These are phyloP conservation scores for Rotaria sp. DNA, from an alignment of 2,888 invertebrate species.

Conservation along the genomic window DNA sequence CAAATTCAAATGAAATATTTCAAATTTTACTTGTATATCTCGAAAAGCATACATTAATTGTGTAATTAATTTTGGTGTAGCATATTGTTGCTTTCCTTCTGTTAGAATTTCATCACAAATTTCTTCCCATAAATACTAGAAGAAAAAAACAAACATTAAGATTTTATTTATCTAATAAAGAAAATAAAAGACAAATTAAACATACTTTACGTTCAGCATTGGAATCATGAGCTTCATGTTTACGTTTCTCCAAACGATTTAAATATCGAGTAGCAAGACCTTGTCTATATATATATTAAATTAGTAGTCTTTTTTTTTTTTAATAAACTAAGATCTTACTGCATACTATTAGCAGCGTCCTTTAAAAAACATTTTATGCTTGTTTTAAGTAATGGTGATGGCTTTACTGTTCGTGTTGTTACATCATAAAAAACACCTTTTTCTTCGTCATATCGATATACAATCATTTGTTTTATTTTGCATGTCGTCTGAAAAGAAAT, in stretches of 20 bases:
- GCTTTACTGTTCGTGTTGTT: neutral
- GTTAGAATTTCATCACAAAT: slow-evolving; percentile 5
- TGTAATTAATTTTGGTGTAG: neutral
- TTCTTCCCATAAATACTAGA: slow-evolving; percentile 11
- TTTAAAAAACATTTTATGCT: neutral
- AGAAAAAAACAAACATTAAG: neutral
- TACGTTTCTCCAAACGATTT: neutral
- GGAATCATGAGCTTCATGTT: neutral
- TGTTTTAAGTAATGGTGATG: neutral
- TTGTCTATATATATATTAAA: neutral
- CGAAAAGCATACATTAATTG: slow-evolving; percentile 23
- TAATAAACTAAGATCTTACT: neutral
- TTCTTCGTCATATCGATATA: slow-evolving; percentile 25
- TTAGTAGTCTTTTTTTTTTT: too few relatives aligned
- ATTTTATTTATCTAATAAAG: neutral
- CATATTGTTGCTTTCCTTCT: neutral
- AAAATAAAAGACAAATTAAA: neutral
- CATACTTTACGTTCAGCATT: neutral
- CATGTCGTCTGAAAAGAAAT: neutral
- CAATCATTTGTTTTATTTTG: slow-evolving; percentile 15
- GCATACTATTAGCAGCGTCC: neutral
- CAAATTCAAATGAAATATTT: neutral
- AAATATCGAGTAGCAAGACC: neutral
- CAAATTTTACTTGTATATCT: slow-evolving; percentile 16
- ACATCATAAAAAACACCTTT: neutral